Evolutionary conservation across 2,888 invertebrate genomes (phyloP), one percentile per base, ranked within the genome.

Genomic region (Mimas tiliae): DNA sequence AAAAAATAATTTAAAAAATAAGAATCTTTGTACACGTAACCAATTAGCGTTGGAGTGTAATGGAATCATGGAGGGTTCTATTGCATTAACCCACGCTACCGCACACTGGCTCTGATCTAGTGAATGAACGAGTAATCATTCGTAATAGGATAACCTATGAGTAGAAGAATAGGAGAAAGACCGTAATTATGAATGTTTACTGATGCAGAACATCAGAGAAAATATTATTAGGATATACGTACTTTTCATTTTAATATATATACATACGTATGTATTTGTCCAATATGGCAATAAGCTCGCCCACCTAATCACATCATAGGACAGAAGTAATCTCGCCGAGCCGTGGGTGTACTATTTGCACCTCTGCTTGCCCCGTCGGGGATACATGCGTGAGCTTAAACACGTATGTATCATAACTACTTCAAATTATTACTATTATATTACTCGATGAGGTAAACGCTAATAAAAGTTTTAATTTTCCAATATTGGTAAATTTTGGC

Each of bases 81-180:
- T 42, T 12, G 42, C 19, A 58, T 58, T 58, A 58, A 7, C 19
- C 11, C 58, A 38, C 58, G 9, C 19, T 12, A 42, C 42, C 16
- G 38, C 14, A 52, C 58, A 58, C 16, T 12, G 12, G 16, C 55
- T 38, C 33, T 55, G 38, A 55, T 38, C 55, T 14, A 55, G n/a
- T 38, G 55, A 34, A 38, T 55, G 55, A 55, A 38, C 16, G 58
- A 58, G 42, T 58, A 42, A 58, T 12, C 58, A 58, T 38, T 58
- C 11, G 19, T 58, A 6, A 11, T 14, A 45, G 45, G 45, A 45
- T 1, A 14, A 14, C 45, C 53, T n/a, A 34, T 55, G 34, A 34
- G 34, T 38, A 16, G 16, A 11, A 52, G 21, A 38, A 19, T 34
- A 6, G 42, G 6, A 34, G n/a, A 19, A 19, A 6, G 42, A 19